Conservation (phyloP, 2,797 vertebrate genomes). For the Enteromius unitaeniatus region DNA sequence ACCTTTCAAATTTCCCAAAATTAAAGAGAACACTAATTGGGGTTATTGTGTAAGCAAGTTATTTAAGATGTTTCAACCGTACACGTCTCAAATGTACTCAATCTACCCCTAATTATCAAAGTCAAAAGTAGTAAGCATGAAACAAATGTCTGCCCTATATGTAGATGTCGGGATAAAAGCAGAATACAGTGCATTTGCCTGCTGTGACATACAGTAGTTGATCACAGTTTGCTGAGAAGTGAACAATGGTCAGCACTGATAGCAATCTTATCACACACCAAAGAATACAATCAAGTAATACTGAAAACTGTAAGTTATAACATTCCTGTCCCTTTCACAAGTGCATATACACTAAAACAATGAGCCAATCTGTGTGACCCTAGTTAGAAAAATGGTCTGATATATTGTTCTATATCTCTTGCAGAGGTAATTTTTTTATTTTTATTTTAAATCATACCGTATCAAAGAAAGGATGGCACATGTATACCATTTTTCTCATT, state of each 20-base stretch:
- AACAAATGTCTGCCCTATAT: constrained; percentile 62
- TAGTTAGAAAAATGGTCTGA: neutral
- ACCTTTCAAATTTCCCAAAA: no score
- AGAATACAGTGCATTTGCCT: constrained; percentile 70
- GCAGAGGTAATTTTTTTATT: no score
- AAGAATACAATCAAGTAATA: constrained; percentile 75
- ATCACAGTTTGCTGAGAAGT: constrained; percentile 67
- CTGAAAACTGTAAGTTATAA: constrained; percentile 67
- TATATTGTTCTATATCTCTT: neutral
- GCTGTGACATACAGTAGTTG: constrained; percentile 80
- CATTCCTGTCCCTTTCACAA: constrained; percentile 35
- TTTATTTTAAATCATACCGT: no score
- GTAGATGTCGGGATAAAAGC: constrained; percentile 46
- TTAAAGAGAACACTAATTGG: no score
- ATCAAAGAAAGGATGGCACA: neutral
- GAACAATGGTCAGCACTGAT: constrained; percentile 68
- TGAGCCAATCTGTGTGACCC: neutral
- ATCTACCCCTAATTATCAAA: neutral
- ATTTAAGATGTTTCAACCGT: no score
- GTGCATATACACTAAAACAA: constrained; percentile 10
- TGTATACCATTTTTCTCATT: neutral
- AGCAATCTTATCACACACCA: constrained; percentile 74
- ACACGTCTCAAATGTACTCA: no score
- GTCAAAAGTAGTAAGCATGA: neutral
- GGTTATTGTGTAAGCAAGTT: no score